Evolutionary conservation across 2,113 vertebrate species (phyloP).

Genomic region (Calonectris borealis): DNA sequence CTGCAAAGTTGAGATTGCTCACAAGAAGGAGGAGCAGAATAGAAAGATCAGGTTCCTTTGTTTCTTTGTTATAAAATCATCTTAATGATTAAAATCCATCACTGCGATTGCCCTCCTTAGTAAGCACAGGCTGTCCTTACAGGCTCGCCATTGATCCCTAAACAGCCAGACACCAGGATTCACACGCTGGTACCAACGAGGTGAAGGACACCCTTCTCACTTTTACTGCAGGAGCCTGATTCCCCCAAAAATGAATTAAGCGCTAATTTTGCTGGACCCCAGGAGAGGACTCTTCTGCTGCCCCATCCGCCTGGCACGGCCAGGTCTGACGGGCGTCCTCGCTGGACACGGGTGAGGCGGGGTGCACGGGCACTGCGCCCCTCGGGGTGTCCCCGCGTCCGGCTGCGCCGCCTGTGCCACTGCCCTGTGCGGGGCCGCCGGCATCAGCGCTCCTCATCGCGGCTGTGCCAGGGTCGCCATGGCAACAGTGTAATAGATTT

Average conservation of each 20-base stretch:
- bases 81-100: slow-evolving; percentile 67
- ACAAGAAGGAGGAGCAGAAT: neutral
- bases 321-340: rapidly evolving
- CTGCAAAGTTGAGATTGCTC: slow-evolving; percentile 27
- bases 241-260: slow-evolving; percentile 35
- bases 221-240: slow-evolving; percentile 26
- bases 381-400: neutral
- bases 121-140: neutral
- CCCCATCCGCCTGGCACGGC: neutral
- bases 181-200: neutral
- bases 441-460: slow-evolving; percentile 72
- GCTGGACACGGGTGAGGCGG: rapidly evolving
- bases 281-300: neutral
- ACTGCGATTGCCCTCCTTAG: neutral
- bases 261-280: neutral
- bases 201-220: neutral
- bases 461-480: slow-evolving; percentile 91
- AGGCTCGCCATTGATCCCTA: slow-evolving; percentile 4
- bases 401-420: rapidly evolving
- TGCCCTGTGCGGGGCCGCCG: neutral
- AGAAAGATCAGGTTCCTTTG: slow-evolving; percentile 34
- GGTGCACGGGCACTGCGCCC: rapidly evolving
- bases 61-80: slow-evolving; percentile 66
- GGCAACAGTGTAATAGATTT: slow-evolving; percentile 92
- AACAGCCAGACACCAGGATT: neutral